A percentile compares a stretch with the other conserved stretches of the same genome.
These are phyloP conservation scores for Hypocryptadius cinnamomeus DNA, from an alignment of 2,113 vertebrate species.

Conservation along the genomic window DNA sequence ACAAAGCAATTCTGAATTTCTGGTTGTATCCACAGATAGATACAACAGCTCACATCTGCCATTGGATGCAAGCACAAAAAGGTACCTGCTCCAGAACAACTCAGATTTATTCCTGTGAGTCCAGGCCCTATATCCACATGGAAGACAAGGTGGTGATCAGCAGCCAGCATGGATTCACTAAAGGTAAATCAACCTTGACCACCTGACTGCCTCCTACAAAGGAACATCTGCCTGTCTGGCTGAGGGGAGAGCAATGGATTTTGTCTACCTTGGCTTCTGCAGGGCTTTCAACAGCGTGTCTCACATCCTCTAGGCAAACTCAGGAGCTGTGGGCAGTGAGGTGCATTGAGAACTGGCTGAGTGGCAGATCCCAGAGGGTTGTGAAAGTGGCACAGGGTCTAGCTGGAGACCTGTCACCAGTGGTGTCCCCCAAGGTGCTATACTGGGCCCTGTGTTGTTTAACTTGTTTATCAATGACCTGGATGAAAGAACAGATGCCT, in stretches of 20 bases:
- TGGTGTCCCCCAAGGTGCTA: neutral
- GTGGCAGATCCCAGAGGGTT: neutral
- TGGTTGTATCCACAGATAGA: neutral
- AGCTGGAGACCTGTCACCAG: neutral
- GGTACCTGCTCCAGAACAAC: neutral
- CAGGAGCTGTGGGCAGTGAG: neutral
- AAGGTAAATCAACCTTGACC: neutral
- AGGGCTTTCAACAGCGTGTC: accelerated
- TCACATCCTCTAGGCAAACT: neutral
- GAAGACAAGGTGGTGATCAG: neutral
- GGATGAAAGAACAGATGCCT: neutral
- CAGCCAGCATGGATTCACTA: neutral
- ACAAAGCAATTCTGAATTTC: neutral
- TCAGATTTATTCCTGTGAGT: neutral
- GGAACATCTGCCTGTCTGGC: neutral
- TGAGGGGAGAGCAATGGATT: neutral
- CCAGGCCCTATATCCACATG: neutral
- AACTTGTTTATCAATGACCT: neutral
- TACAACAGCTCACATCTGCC: accelerated
- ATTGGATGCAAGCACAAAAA: neutral
- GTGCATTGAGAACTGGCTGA: neutral
- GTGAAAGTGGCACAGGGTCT: neutral
- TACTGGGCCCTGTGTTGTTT: neutral
- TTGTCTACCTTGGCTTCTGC: neutral
- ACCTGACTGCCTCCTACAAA: neutral